phyloP scores from a whole-genome alignment of 2,797 vertebrate species.

The Peromyscus aztecus region DNA sequence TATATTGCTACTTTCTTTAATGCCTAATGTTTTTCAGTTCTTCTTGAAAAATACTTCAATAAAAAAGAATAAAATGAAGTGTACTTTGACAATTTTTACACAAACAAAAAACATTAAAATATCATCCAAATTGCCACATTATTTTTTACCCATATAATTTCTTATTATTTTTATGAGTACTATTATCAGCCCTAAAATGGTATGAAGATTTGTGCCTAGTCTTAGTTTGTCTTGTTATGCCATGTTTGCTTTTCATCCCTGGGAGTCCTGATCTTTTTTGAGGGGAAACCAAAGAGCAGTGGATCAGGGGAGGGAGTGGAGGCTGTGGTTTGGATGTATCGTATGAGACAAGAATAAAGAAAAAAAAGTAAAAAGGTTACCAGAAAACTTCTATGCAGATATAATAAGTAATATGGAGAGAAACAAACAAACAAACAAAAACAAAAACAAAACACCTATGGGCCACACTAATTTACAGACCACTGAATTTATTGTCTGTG shows the following conservation, averaged over 20 bases:
- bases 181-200: not conserved
- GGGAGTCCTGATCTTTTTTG: not conserved
- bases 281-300: not conserved
- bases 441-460: not conserved
- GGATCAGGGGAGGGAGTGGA: not conserved
- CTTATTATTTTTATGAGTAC: not conserved
- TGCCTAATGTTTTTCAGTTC: not conserved
- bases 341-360: too few species aligned
- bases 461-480: not conserved
- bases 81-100: not conserved
- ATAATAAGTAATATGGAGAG: too few species aligned
- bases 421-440: not conserved
- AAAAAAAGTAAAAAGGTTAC: not conserved
- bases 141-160: not conserved
- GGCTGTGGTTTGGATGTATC: too few species aligned
- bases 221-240: not conserved
- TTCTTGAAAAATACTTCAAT: slow-evolving; percentile 3
- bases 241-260: not conserved
- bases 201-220: not conserved
- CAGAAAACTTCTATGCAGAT: too few species aligned
- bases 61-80: not conserved
- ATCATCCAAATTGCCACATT: not conserved
- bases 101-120: slow-evolving; percentile 29
- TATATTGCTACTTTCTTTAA: not conserved
- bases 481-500: not conserved